These are phyloP conservation scores for Onthophagus taurus DNA, from an alignment of 1,140 invertebrate genomes.

Conservation along the genomic window DNA sequence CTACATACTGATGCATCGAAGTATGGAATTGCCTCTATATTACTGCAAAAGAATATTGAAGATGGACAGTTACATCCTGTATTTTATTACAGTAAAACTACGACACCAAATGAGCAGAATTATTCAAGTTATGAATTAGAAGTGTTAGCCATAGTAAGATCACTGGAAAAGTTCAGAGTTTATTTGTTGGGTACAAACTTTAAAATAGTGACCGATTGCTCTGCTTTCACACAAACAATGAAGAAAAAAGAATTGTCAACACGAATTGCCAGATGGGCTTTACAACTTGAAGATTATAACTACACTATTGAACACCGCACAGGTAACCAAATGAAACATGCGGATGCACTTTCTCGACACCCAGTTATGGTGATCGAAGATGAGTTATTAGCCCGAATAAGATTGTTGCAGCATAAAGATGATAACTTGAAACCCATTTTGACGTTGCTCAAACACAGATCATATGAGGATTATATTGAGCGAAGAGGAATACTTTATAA, in stretches of 20 bases:
- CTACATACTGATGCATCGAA: slow-evolving; percentile 13
- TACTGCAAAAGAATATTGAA: slow-evolving; percentile 27
- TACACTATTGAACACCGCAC: slow-evolving; percentile 21
- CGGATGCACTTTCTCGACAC: slow-evolving; percentile 17
- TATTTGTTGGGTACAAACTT: slow-evolving; percentile 40
- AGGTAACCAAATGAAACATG: slow-evolving; percentile 20
- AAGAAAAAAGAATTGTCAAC: slow-evolving; percentile 10
- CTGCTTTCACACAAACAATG: slow-evolving; percentile 2
- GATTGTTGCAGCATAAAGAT: background rate
- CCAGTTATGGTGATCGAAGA: background rate
- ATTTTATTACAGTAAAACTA: slow-evolving; percentile 28
- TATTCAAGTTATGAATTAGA: slow-evolving; percentile 38
- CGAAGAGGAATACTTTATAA: slow-evolving; percentile 10
- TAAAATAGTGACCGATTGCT: slow-evolving; percentile 36
- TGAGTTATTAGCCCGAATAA: background rate
- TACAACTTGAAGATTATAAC: slow-evolving; percentile 19
- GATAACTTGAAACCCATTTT: background rate
- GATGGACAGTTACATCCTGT: slow-evolving; percentile 24
- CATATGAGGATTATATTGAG: slow-evolving; percentile 11
- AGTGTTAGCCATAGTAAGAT: slow-evolving; percentile 40
- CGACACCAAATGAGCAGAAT: slow-evolving; percentile 19
- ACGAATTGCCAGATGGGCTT: slow-evolving; percentile 23
- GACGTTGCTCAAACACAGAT: slow-evolving; percentile 3
- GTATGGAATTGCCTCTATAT: slow-evolving; percentile 18
- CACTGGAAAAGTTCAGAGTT: slow-evolving; percentile 38